phyloP scores from a whole-genome alignment of 2,888 invertebrate genomes.

The Achlya flavicornis region DNA sequence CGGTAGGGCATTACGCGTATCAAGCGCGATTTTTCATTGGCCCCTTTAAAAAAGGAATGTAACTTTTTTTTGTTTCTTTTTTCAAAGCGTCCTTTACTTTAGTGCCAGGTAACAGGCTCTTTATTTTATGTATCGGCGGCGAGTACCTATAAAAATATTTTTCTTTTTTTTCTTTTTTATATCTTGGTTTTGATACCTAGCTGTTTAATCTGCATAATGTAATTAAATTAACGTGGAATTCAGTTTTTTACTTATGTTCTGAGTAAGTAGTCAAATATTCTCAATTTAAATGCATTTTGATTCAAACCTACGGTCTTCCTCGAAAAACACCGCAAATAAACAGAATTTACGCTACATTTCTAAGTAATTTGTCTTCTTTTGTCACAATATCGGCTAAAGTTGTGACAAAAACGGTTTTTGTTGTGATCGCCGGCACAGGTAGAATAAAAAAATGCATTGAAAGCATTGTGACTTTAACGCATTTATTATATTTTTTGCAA shows the following conservation, averaged over 20 bases:
- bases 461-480: not conserved
- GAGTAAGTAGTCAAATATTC: not conserved
- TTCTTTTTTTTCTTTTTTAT: slow-evolving; percentile 9
- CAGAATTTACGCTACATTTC: slow-evolving; percentile 14
- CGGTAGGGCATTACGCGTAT: slow-evolving; percentile 72
- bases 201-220: not conserved
- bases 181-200: not conserved
- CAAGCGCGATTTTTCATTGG: slow-evolving; percentile 72
- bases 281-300: not conserved
- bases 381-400: slow-evolving; percentile 1
- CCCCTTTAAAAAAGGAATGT: slow-evolving; percentile 62
- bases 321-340: slow-evolving; percentile 1
- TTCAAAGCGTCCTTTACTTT: slow-evolving; percentile 13
- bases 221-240: not conserved
- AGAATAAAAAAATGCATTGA: not conserved
- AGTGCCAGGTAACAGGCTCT: slow-evolving; percentile 14
- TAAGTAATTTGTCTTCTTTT: slow-evolving; percentile 7
- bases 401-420: slow-evolving; percentile 11
- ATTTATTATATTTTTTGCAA: not conserved
- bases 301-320: not conserved
- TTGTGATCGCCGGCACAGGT: slow-evolving; percentile 1
- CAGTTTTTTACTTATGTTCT: not conserved
- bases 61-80: slow-evolving; percentile 35
- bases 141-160: slow-evolving; percentile 5
- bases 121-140: slow-evolving; percentile 15